phyloP scores from a whole-genome alignment of 2,888 invertebrate genomes.

The Mongoloraphidia duomilia region DNA sequence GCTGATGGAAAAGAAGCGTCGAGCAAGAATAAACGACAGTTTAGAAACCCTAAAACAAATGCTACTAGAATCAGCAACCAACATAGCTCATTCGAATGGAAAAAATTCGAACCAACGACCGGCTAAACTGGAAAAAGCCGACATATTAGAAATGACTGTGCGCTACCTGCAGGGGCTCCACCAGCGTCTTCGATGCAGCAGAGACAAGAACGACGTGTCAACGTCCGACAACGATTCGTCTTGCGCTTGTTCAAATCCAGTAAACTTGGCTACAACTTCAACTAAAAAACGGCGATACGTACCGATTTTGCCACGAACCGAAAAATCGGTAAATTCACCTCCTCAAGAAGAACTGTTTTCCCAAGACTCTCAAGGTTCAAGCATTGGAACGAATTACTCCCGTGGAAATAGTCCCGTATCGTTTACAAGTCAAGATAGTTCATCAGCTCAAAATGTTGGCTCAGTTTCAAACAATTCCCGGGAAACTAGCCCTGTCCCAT shows the following conservation, averaged over 20 bases:
- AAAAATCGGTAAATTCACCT: background rate
- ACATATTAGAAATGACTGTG: constrained; percentile 48
- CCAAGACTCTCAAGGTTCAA: constrained; percentile 1
- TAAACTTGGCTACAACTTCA: no score
- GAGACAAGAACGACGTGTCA: no score
- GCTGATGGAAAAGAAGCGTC: constrained; percentile 37
- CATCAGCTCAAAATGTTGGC: no score
- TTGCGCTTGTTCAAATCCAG: no score
- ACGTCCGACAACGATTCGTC: no score
- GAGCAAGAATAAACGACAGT: constrained; percentile 38
- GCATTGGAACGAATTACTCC: background rate
- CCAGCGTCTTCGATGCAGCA: background rate
- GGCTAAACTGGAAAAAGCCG: constrained; percentile 48
- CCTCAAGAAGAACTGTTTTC: background rate
- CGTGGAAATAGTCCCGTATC: background rate
- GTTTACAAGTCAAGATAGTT: background rate
- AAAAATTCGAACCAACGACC: constrained; percentile 27
- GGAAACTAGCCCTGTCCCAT: background rate
- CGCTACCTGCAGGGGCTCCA: constrained; percentile 39
- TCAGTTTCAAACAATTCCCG: background rate
- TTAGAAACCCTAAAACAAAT: constrained; percentile 36
- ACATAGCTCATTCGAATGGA: constrained; percentile 20
- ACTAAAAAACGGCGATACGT: background rate
- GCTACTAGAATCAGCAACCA: constrained; percentile 29
- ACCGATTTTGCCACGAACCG: constrained; percentile 3